Evolutionary conservation across 1,140 invertebrate genomes (phyloP).

Genomic region (Nasonia vitripennis): DNA sequence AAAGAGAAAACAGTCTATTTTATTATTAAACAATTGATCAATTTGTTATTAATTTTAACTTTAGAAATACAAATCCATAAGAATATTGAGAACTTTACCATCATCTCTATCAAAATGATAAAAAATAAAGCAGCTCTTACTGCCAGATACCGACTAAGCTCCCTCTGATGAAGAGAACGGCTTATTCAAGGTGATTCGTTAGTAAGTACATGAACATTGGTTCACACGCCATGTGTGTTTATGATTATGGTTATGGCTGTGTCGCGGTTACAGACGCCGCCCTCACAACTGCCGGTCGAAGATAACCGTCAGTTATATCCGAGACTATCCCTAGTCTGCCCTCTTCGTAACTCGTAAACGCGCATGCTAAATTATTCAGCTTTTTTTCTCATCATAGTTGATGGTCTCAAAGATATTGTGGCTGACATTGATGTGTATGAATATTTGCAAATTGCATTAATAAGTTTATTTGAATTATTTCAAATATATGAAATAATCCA

Average conservation of each 20-base stretch:
- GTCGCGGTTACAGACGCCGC: conserved; percentile 48
- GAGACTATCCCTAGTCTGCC: conserved; percentile 37
- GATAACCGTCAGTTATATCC: conserved; percentile 56
- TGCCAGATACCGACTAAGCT: not conserved
- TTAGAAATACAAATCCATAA: too few species aligned
- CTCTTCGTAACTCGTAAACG: not conserved
- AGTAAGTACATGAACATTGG: conserved; percentile 47
- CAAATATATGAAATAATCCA: too few species aligned
- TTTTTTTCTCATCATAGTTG: not conserved
- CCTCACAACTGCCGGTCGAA: conserved; percentile 56
- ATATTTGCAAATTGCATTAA: too few species aligned
- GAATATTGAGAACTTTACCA: too few species aligned
- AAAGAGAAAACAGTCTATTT: too few species aligned
- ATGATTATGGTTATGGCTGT: conserved; percentile 55
- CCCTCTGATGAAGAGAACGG: not conserved
- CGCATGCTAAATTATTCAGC: not conserved
- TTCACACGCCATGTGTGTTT: conserved; percentile 61
- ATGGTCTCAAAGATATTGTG: too few species aligned
- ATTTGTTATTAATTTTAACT: too few species aligned
- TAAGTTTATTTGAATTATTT: too few species aligned
- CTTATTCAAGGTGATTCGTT: conserved; percentile 14
- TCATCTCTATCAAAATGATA: too few species aligned
- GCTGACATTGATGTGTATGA: too few species aligned
- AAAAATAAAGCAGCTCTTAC: too few species aligned
- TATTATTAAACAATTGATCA: too few species aligned